Evolutionary conservation across 2,888 invertebrate species (phyloP), one percentile per base, ranked within the genome.

Genomic region (Tetragonisca angustula): DNA sequence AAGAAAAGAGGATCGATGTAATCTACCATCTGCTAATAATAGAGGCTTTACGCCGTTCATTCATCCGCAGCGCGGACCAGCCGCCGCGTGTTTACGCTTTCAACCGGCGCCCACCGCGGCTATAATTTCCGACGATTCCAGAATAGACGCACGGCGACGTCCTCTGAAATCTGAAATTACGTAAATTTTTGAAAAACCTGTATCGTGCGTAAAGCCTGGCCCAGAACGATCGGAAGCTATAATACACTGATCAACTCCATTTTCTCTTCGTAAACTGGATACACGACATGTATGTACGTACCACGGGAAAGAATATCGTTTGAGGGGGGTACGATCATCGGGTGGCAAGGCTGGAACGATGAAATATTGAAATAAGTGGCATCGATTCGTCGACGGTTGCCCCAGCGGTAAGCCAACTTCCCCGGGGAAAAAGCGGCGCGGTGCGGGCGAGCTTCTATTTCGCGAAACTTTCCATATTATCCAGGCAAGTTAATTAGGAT

Each of bases 11-110:
- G 82, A 94, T 94, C 94, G 93, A 93, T 94, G 92, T 92, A 94
- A 94, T 94, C 93, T 93, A 90, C 91, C 93, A 93, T 94, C 93
- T 93, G 93, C 93, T 94, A 93, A 94, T 94, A 94, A 94, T 91
- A 92, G 93, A 91, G 91, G 93, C 91, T 92, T 92, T 92, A 91
- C 90, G 89, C 91, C 88, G 88, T 89, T 86, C 91, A 92, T 92
- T 92, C 90, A 92, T 91, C 89, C 89, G 78, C 86, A 83, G 82
- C 74, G 74, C 80, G 71, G 72, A 81, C 79, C 65, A 74, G 71
- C 71, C 32, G 17, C 78, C 71, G 74, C 79, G 61, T 67, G 84
- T 86, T 86, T 86, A 82, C 80, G 76, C 78, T 84, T 81, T 65
- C 84, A 65, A 24, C 56, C 36, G 49, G 52, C 27, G 71, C 36